Evolutionary conservation across 2,888 invertebrate species (phyloP).

Genomic region (Mesorhabditis belari): DNA sequence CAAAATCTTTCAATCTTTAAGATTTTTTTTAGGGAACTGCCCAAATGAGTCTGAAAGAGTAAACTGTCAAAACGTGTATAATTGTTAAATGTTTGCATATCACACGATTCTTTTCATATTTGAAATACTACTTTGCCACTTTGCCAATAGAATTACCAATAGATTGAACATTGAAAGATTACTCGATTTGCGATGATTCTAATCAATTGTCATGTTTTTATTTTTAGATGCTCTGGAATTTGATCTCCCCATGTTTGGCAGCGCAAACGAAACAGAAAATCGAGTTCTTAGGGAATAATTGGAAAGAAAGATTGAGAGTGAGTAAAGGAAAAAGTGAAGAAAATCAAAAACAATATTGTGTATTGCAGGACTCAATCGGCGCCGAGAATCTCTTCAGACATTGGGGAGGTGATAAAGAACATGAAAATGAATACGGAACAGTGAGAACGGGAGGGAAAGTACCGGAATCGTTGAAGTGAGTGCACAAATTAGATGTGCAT

Average conservation of each 20-base stretch:
- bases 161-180: too few relatives aligned
- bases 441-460: slow-evolving; percentile 46
- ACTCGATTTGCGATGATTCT: too few relatives aligned
- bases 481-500: neutral
- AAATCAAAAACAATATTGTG: neutral
- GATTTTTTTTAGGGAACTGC: too few relatives aligned
- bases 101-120: too few relatives aligned
- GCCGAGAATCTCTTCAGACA: slow-evolving; percentile 40
- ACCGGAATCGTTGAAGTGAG: slow-evolving; percentile 28
- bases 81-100: too few relatives aligned
- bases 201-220: neutral
- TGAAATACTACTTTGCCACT: too few relatives aligned
- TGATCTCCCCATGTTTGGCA: slow-evolving; percentile 39
- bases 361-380: slow-evolving; percentile 35
- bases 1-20: neutral
- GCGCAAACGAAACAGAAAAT: slow-evolving; percentile 47
- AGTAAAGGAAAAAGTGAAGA: neutral
- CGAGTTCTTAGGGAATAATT: slow-evolving; percentile 39
- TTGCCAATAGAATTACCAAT: too few relatives aligned
- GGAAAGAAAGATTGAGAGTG: slow-evolving; percentile 41
- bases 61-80: too few relatives aligned
- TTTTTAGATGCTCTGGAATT: slow-evolving; percentile 34
- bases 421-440: slow-evolving; percentile 35
- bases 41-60: too few relatives aligned
- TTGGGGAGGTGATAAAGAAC: slow-evolving; percentile 41